Conservation (phyloP, 1,140 invertebrate genomes). For the Drosophila punjabiensis region DNA sequence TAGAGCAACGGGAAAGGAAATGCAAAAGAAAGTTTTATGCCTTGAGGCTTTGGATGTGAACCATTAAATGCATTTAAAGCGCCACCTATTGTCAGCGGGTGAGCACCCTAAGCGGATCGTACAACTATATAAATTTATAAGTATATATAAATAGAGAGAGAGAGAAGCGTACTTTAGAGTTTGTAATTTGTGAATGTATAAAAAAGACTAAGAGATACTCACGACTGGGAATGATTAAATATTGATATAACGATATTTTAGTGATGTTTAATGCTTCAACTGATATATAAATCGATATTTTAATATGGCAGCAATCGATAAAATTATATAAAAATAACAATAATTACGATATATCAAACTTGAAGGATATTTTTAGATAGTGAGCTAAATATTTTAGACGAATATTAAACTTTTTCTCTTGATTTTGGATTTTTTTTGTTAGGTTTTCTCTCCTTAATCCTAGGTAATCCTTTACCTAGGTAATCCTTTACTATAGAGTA, state of each 20-base stretch:
- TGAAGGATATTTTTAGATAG: too few species aligned
- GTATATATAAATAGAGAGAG: not conserved
- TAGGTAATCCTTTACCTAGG: not conserved
- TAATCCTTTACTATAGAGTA: not conserved
- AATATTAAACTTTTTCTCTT: too few species aligned
- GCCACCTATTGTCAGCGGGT: slow-evolving; percentile 38
- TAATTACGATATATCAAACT: too few species aligned
- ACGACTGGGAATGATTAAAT: too few species aligned
- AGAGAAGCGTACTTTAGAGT: not conserved
- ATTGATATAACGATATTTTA: not conserved
- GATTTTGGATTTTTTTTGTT: too few species aligned
- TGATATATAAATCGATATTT: too few species aligned
- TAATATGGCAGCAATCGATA: too few species aligned
- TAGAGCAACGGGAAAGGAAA: slow-evolving; percentile 60
- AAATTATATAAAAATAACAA: too few species aligned
- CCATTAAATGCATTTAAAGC: slow-evolving; percentile 37
- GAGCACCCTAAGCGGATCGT: slow-evolving; percentile 20
- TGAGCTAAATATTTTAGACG: too few species aligned
- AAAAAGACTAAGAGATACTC: not conserved
- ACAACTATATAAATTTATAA: not conserved
- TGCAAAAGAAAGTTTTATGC: slow-evolving; percentile 56
- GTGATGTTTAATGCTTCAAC: too few species aligned
- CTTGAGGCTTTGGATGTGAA: slow-evolving; percentile 31
- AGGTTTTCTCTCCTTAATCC: too few species aligned
- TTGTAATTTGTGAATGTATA: not conserved